Evolutionary conservation across 2,113 vertebrate species (phyloP).

Genomic region (Brachionichthys hirsutus): DNA sequence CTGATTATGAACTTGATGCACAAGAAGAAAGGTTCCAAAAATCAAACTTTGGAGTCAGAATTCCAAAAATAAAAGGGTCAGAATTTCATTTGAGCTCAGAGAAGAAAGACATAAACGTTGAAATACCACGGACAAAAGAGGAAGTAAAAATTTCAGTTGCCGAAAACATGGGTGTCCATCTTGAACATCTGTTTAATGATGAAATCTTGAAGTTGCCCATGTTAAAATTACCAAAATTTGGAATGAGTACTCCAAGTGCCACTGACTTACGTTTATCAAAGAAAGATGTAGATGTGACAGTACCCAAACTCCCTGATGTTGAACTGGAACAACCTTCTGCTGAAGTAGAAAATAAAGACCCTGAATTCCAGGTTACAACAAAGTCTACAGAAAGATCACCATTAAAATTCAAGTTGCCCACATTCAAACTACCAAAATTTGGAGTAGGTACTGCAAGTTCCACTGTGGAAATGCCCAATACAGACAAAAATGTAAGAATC

Average conservation of each 20-base stretch:
- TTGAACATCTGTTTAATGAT: too few species aligned
- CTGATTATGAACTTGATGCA: conserved; percentile 10
- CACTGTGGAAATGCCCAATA: too few species aligned
- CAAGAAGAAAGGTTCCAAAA: conserved; percentile 35
- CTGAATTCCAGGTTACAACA: conserved; percentile 12
- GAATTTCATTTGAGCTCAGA: conserved; percentile 12
- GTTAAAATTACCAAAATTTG: too few species aligned
- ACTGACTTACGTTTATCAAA: conserved; percentile 20
- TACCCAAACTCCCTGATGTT: conserved; percentile 14
- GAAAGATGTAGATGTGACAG: not conserved
- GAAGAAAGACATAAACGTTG: conserved; percentile 14
- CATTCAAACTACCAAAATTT: conserved; percentile 49
- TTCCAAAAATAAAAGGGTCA: conserved; percentile 34
- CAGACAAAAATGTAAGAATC: too few species aligned
- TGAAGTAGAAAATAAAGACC: conserved; percentile 15
- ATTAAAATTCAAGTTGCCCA: conserved; percentile 52
- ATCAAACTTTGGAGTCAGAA: conserved; percentile 32
- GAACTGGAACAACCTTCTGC: conserved; percentile 2
- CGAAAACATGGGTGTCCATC: not conserved
- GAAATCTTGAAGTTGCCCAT: too few species aligned
- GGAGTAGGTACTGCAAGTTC: not conserved
- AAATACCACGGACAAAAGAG: conserved; percentile 3
- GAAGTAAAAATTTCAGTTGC: not conserved
- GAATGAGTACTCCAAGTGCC: too few species aligned
- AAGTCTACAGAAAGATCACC: conserved; percentile 20